Percentiles rank a stretch among this genome's conserved stretches.
Conservation (phyloP, 1,140 invertebrate species). For the Drosophila bocqueti region DNA sequence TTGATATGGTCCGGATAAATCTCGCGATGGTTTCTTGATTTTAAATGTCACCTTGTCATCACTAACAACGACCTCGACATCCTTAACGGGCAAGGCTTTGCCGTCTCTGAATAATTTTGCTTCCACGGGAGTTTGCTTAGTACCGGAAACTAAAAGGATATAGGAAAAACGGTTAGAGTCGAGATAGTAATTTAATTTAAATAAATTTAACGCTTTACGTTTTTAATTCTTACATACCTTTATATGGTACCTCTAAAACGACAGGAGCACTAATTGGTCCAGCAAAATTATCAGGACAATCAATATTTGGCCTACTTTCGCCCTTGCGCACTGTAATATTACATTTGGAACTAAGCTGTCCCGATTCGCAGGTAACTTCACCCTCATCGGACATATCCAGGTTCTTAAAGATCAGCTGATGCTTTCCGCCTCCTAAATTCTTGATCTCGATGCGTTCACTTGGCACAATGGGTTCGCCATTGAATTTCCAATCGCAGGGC, state of each 20-base stretch:
- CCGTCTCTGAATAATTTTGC: conserved; percentile 96
- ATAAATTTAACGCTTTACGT: neutral
- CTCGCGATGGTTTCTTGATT: conserved; percentile 94
- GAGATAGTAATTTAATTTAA: neutral
- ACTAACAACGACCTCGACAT: conserved; percentile 94
- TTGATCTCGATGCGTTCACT: conserved; percentile 94
- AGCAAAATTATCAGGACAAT: conserved; percentile 92
- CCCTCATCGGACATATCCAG: conserved; percentile 93
- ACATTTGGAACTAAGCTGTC: conserved; percentile 91
- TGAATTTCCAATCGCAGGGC: conserved; percentile 96
- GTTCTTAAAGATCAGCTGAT: conserved; percentile 94
- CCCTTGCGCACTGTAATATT: conserved; percentile 94
- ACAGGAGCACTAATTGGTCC: conserved; percentile 92
- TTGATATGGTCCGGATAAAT: conserved; percentile 93
- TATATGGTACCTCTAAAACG: conserved; percentile 95
- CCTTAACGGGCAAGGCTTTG: conserved; percentile 93
- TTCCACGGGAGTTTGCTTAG: conserved; percentile 93
- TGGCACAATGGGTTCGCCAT: conserved; percentile 93
- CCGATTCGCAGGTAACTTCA: conserved; percentile 94
- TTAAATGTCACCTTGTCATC: conserved; percentile 96
- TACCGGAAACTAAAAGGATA: conserved; percentile 90
- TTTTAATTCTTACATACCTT: conserved; percentile 87
- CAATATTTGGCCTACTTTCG: conserved; percentile 92
- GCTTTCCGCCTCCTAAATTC: conserved; percentile 95
- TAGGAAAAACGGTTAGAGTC: conserved; percentile 18